Evolutionary conservation across 2,113 vertebrate genomes (phyloP).

Genomic region (Felis catus): F.catus_Fca126_mat1.0 CM031421.1:55563501-55564000

Average conservation of each 20-base stretch:
- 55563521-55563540: conserved; percentile 92
- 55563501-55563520: conserved; percentile 89
- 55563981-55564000: conserved; percentile 87
- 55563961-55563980: conserved; percentile 91
- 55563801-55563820: conserved; percentile 92
- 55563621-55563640: conserved; percentile 88
- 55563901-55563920: conserved; percentile 58
- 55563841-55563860: conserved; percentile 87
- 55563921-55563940: conserved; percentile 73
- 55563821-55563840: conserved; percentile 92
- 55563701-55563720: conserved; percentile 88
- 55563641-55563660: conserved; percentile 84
- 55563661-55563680: conserved; percentile 94
- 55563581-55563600: conserved; percentile 90
- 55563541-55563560: conserved; percentile 90
- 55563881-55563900: conserved; percentile 93
- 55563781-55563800: conserved; percentile 82
- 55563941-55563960: conserved; percentile 90
- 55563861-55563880: conserved; percentile 87
- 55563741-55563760: conserved; percentile 91
- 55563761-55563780: conserved; percentile 90
- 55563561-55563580: conserved; percentile 85
- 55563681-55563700: conserved; percentile 90
- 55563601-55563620: conserved; percentile 93
- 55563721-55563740: conserved; percentile 83